Evolutionary conservation across 2,113 vertebrate species (phyloP), one percentile per base, ranked within the genome.

Genomic region (Ammodramus savannarum): DNA sequence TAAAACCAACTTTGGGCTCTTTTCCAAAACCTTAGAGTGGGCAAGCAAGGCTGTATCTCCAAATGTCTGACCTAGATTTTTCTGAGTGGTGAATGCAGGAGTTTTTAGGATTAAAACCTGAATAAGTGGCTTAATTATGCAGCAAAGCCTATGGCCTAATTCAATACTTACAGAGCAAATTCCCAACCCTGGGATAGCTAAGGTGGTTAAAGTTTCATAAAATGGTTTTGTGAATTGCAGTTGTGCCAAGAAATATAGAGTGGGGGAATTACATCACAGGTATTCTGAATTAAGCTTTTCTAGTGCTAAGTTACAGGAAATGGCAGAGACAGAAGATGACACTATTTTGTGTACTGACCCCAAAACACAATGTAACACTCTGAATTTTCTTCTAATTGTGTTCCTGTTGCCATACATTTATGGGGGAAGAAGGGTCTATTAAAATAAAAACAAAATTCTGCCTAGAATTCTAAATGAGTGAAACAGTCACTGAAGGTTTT

Each of bases 31-130:
- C 11, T 16, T 18, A 51, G 44, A 82, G 62, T 7, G 44, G 58
- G 41, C 58, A 79, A 57, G 52, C 36, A 36, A 49, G 66, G 31
- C 5, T 38, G 18, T 52, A 58, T 49, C 41, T 76, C 38, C 71
- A 90, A 29, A 90, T 49, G 34, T 66, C 78, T 73, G 82, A 90
- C 87, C 87, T 80, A 89, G 59, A 69, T 90, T 92, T 77, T 90
- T 77, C 63, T 39, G 73, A 72, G 67, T 44, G 34, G 29, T 54
- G 51, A 91, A 32, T 72, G 23, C 44, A 32, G 25, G 17, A 82
- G 31, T 31, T 89, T 67, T 86, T 72, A 38, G 48, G 76, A 86
- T 86, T 85, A 91, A 90, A 87, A 92, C 31, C n/a, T 36, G 43
- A 51, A 4, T 82, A 82, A 95, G 31, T 48, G 43, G 31, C 15